Base-by-base conservation (phyloP, 2,888 invertebrate genomes). In the Oxytorus armatus region DNA sequence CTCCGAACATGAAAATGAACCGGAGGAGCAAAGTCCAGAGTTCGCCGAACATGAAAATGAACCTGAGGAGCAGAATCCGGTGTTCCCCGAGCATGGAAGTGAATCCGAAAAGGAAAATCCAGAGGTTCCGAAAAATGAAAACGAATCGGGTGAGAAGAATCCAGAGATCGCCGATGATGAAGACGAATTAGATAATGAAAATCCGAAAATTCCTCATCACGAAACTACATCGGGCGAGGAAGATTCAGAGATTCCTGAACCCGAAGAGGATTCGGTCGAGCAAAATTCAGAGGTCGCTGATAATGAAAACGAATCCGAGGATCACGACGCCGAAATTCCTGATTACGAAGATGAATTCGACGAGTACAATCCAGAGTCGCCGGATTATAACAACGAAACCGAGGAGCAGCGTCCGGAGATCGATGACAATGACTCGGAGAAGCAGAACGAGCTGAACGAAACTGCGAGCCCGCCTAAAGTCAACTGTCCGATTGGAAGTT, bases 401-500 rank as follows among this genome's bases (percentile, higher is more conserved):
- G 11, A 1, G 5, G 23, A 39, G 18, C 25, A 29, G 5, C 7
- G 21, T 53, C 3, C 29, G 29, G 5, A 29, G 5, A 29, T 4
- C 3, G 29, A 29, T 29, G 3, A 3, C 29, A 29, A 29, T 4
- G 3, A 29, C 3, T 29, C 29, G 29, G 29, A 39, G 11, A 78
- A 1, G n/a, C n/a, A n/a, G n/a, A n/a, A n/a, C n/a, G n/a, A n/a
- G n/a, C n/a, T n/a, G n/a, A n/a, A n/a, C n/a, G n/a, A n/a, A n/a
- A n/a, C n/a, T n/a, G n/a, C n/a, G n/a, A n/a, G n/a, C n/a, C n/a
- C n/a, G n/a, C n/a, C n/a, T n/a, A n/a, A n/a, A n/a, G n/a, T n/a
- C n/a, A 7, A 33, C 49, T 85, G 80, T 23, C 83, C 78, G 11
- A 53, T 83, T 21, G 83, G 59, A 10, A 53, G 94, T 81, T 92